Percentiles rank a stretch among this genome's conserved stretches.
Conservation (phyloP, 2,888 invertebrate species). For the Leptura quadrifasciata region DNA sequence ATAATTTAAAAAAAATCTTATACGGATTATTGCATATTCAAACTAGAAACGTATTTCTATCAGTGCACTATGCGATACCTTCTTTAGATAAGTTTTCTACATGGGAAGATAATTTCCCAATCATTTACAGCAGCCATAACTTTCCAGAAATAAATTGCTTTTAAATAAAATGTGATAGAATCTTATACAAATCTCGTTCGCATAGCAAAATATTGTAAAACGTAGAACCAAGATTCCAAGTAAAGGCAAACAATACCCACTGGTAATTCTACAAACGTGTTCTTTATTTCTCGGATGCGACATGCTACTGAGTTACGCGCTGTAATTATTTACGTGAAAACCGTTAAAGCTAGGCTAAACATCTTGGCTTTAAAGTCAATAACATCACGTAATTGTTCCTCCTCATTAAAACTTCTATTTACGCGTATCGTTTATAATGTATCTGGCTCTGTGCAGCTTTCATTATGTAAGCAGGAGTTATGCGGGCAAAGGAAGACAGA, state of each 20-base stretch:
- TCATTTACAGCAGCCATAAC: no score
- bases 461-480: constrained; percentile 6
- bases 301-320: neutral
- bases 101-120: no score
- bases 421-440: constrained; percentile 1
- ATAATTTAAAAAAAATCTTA: no score
- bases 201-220: constrained; percentile 2
- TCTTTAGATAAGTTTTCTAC: no score
- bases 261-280: constrained; percentile 11
- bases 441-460: constrained; percentile 1
- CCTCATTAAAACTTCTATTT: constrained; percentile 21
- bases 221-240: constrained; percentile 19
- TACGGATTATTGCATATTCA: no score
- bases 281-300: constrained; percentile 9
- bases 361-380: constrained; percentile 16
- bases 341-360: constrained; percentile 28
- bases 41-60: no score
- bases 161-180: neutral
- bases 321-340: constrained; percentile 18
- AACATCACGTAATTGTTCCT: constrained; percentile 21
- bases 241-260: constrained; percentile 14
- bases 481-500: neutral
- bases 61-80: no score
- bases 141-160: no score
- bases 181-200: neutral